Conservation (phyloP, 2,888 invertebrate species). For the Meliscaeva auricollis region DNA sequence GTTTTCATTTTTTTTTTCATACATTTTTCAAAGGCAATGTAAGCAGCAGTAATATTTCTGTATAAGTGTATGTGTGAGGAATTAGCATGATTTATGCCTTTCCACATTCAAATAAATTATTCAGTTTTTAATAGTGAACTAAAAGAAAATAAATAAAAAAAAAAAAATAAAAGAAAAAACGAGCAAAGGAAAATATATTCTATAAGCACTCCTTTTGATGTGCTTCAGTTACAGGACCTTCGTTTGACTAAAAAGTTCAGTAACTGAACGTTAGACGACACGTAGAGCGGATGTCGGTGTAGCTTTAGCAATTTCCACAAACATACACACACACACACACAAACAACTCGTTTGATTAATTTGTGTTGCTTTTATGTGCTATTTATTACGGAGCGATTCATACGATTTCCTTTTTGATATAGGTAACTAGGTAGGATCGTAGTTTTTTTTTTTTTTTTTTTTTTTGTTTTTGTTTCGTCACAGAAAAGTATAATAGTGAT, state of each 20-base stretch:
- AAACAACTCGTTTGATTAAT: slow-evolving; percentile 58
- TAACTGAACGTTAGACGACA: not conserved
- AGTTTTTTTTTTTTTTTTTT: not conserved
- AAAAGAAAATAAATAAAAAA: slow-evolving; percentile 17
- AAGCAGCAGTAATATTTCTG: not conserved
- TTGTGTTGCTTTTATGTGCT: slow-evolving; percentile 55
- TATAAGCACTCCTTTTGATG: slow-evolving; percentile 11
- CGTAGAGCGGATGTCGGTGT: not conserved
- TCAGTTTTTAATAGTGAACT: slow-evolving; percentile 65
- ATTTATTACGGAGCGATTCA: slow-evolving; percentile 42
- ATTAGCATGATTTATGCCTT: slow-evolving; percentile 64
- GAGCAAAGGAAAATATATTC: slow-evolving; percentile 8
- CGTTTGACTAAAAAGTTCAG: slow-evolving; percentile 16
- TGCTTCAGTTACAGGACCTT: slow-evolving; percentile 16
- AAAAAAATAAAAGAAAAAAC: not conserved
- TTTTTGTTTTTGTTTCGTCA: not conserved
- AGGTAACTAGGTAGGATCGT: not conserved
- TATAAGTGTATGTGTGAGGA: not conserved
- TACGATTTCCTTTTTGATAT: slow-evolving; percentile 38
- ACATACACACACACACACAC: not conserved
- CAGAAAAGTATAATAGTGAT: not conserved
- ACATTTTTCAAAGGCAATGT: too few relatives aligned
- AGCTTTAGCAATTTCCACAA: slow-evolving; percentile 37
- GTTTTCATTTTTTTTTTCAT: too few relatives aligned
- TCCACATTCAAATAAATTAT: slow-evolving; percentile 65